Evolutionary conservation across 1,140 invertebrate genomes (phyloP).

Genomic region (Zeugodacus cucurbitae): DNA sequence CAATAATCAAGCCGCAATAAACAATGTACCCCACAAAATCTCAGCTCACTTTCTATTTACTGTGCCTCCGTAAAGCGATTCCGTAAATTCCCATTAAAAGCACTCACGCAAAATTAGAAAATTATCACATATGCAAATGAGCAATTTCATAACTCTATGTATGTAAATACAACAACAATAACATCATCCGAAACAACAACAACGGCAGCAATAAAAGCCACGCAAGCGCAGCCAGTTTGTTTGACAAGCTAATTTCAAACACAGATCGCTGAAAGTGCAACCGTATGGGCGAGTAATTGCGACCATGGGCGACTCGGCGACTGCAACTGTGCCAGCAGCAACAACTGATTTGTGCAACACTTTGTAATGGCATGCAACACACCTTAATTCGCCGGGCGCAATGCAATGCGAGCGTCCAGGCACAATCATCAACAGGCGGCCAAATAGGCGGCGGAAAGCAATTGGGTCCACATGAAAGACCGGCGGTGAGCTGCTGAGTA

Average conservation of each 20-base stretch:
- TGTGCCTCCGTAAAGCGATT: background rate
- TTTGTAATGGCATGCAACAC: conserved; percentile 38
- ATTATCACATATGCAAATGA: conserved; percentile 37
- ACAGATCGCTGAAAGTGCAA: conserved; percentile 30
- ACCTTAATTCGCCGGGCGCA: background rate
- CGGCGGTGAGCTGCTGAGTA: background rate
- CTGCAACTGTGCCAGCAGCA: conserved; percentile 26
- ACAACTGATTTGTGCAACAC: conserved; percentile 40
- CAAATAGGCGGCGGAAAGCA: conserved; percentile 1
- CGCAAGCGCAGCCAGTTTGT: conserved; percentile 47
- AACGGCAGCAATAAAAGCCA: conserved; percentile 4
- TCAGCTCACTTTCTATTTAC: background rate
- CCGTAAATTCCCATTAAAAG: conserved; percentile 35
- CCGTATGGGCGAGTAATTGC: conserved; percentile 11
- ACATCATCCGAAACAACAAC: conserved; percentile 42
- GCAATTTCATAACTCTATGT: conserved; percentile 8
- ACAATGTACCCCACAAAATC: no score
- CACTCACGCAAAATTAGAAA: conserved; percentile 29
- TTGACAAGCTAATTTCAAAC: conserved; percentile 31
- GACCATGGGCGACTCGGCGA: background rate
- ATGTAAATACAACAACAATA: background rate
- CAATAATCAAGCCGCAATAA: no score
- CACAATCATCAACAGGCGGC: conserved; percentile 6
- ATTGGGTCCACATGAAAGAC: background rate
- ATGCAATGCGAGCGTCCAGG: background rate